Base-by-base conservation (phyloP, 2,113 vertebrate genomes). In the Thymallus thymallus region DNA sequence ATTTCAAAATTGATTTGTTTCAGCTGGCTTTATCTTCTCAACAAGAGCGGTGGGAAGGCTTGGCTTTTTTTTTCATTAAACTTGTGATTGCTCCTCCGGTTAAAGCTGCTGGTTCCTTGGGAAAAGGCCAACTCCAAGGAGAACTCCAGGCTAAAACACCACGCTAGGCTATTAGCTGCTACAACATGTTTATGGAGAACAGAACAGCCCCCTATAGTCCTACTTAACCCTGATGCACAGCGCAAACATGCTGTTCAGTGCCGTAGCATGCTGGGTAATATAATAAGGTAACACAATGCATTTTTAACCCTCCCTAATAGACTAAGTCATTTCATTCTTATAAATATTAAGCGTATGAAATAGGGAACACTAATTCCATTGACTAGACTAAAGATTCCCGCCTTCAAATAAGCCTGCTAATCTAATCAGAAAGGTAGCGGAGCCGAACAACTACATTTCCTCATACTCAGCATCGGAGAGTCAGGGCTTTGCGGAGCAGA, bases 401-500 rank as follows among this genome's bases (percentile, higher is more conserved):
- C 93, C 84, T 92, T 94, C 94, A 93, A 91, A 92, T 95, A 92
- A 94, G 94, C 95, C 91, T 92, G 94, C 96, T 98, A 97, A 98
- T 99, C 96, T 97, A 98, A 98, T 98, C 98, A 98, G 94, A 94
- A 97, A 97, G 95, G 94, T 93, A 96, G 95, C 86, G 58, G 90
- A 95, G 95, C 96, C 72, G 94, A 97, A 96, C 95, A 91, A 93
- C 93, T 92, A 94, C 94, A 94, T 95, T 97, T 95, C 93, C 95
- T 95, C 94, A 91, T 94, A 95, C 95, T 99, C 97, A 97, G 35
- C 35, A 41, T 41, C 10, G 35, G 9, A 97, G 92, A 94, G 95
- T 93, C 90, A 91, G 88, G 95, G 95, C 95, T 96, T 97, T 94
- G 95, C 96, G 93, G 95, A 96, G 95, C 98, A 98, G 98, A 99